These are phyloP conservation scores for Megamerina dolium DNA, from an alignment of 2,888 invertebrate species.

Conservation along the genomic window DNA sequence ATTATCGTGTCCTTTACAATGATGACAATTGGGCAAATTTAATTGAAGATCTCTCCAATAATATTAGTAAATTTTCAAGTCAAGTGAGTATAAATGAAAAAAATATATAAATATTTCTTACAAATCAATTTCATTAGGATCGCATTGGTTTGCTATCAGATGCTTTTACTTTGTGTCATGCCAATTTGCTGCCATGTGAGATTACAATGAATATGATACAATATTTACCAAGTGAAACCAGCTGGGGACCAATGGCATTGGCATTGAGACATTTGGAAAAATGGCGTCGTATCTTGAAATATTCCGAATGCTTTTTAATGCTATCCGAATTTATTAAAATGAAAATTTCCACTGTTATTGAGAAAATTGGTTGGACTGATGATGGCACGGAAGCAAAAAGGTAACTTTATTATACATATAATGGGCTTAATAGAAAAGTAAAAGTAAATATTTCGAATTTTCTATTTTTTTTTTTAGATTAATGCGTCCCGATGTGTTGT, in stretches of 20 bases:
- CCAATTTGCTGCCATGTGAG: conserved; percentile 48
- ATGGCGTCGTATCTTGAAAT: conserved; percentile 50
- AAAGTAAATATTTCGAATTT: not conserved
- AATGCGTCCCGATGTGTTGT: conserved; percentile 44
- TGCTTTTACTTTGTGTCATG: conserved; percentile 49
- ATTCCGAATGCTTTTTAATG: conserved; percentile 49
- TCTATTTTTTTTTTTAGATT: conserved; percentile 28
- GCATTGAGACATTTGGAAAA: conserved; percentile 46
- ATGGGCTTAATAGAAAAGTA: not conserved
- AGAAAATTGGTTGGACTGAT: conserved; percentile 45
- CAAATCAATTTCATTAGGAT: conserved; percentile 31
- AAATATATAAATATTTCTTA: not conserved
- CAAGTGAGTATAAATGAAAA: conserved; percentile 30
- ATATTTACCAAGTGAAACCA: conserved; percentile 46
- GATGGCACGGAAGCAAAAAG: conserved; percentile 43
- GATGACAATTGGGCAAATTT: conserved; percentile 47
- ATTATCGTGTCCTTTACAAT: conserved; percentile 48
- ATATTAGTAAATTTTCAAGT: conserved; percentile 41
- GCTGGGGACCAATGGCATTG: conserved; percentile 47
- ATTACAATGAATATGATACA: conserved; percentile 48
- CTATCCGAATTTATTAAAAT: conserved; percentile 48
- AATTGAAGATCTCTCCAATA: conserved; percentile 39
- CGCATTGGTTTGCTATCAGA: conserved; percentile 49
- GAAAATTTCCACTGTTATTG: conserved; percentile 43
- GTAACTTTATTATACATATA: too few relatives aligned